These are phyloP conservation scores for Drosophila lowei DNA, from an alignment of 1,140 invertebrate genomes.

Conservation along the genomic window DNA sequence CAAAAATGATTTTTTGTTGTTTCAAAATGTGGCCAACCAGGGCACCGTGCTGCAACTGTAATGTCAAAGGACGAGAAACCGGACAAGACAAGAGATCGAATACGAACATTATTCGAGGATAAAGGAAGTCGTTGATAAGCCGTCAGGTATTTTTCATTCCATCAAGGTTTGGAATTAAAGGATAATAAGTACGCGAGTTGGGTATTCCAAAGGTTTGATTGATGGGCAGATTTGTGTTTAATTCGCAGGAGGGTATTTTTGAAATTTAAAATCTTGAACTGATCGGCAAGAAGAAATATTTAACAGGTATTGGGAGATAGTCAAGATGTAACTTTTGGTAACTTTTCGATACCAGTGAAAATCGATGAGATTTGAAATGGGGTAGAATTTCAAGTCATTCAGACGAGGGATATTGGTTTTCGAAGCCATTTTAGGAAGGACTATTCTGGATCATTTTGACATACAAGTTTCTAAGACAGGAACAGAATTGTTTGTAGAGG, in stretches of 20 bases:
- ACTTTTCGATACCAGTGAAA: neutral
- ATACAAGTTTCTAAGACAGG: slow-evolving; percentile 4
- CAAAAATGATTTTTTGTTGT: slow-evolving; percentile 1
- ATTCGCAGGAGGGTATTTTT: neutral
- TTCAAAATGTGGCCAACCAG: neutral
- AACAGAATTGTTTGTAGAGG: neutral
- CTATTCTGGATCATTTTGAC: slow-evolving; percentile 5
- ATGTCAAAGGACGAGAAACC: neutral
- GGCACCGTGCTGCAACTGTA: neutral
- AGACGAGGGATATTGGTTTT: too few relatives aligned
- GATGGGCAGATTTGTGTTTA: slow-evolving; percentile 2
- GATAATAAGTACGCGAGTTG: too few relatives aligned
- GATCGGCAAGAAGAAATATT: too few relatives aligned
- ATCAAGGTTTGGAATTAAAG: too few relatives aligned
- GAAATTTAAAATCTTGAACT: too few relatives aligned
- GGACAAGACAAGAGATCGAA: neutral
- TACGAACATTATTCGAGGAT: too few relatives aligned
- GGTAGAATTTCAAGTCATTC: slow-evolving; percentile 25
- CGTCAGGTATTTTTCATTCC: too few relatives aligned
- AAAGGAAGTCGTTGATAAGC: too few relatives aligned
- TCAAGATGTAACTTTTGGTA: slow-evolving; percentile 20
- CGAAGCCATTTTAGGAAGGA: too few relatives aligned
- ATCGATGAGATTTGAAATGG: slow-evolving; percentile 16
- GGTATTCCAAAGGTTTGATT: too few relatives aligned
- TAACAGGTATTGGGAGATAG: neutral